Evolutionary conservation across 1,140 invertebrate species (phyloP).

Genomic region (Bombus balteatus): DNA sequence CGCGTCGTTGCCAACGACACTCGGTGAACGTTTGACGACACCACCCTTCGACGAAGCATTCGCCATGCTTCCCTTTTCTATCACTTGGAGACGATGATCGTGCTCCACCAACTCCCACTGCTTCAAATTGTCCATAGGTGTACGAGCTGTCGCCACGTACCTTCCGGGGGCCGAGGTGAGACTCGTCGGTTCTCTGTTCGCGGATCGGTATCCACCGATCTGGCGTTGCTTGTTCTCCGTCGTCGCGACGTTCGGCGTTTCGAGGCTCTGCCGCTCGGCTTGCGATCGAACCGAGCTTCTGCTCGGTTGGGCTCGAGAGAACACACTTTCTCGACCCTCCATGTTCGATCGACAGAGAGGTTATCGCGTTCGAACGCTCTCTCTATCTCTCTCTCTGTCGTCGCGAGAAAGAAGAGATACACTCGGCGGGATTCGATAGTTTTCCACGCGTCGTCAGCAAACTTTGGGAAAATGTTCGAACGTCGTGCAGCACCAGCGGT

Average conservation of each 20-base stretch:
- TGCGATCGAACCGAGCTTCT: slow-evolving; percentile 50
- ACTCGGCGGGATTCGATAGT: background rate
- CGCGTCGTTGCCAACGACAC: background rate
- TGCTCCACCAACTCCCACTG: slow-evolving; percentile 75
- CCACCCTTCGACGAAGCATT: background rate
- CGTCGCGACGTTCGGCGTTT: background rate
- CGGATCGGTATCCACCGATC: background rate
- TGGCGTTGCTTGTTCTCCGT: slow-evolving; percentile 27
- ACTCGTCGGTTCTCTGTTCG: slow-evolving; percentile 40
- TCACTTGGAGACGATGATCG: slow-evolving; percentile 67
- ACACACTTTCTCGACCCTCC: slow-evolving; percentile 60
- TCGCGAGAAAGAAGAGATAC: background rate
- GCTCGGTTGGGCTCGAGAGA: slow-evolving; percentile 47
- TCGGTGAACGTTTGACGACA: background rate
- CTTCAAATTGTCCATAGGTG: slow-evolving; percentile 67
- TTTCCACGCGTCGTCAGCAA: background rate
- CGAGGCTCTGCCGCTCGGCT: slow-evolving; percentile 21
- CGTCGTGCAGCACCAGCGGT: background rate
- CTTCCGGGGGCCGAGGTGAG: slow-evolving; percentile 29
- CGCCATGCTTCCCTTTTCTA: slow-evolving; percentile 58
- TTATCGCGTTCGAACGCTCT: background rate
- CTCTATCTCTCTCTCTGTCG: too few species aligned
- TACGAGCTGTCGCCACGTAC: slow-evolving; percentile 22
- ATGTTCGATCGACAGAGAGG: background rate
- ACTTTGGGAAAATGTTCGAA: slow-evolving; percentile 13